These are phyloP conservation scores for Calidris pugnax DNA, from an alignment of 2,113 vertebrate species.

Conservation along the genomic window DNA sequence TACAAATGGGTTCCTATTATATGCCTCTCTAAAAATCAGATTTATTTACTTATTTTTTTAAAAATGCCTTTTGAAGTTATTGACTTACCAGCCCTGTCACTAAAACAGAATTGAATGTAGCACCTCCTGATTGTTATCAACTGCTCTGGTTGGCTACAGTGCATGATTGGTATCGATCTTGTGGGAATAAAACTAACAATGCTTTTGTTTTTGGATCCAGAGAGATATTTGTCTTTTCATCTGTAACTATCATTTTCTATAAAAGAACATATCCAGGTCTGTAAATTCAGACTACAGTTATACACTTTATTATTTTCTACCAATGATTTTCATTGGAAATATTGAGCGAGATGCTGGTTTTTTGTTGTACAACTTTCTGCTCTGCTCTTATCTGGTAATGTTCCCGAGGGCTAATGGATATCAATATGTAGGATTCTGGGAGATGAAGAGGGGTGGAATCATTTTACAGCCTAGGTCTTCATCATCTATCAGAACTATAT, in stretches of 20 bases:
- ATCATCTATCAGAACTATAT: not conserved
- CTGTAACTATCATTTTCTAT: slow-evolving; percentile 40
- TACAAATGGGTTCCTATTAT: slow-evolving; percentile 19
- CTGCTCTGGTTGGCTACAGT: slow-evolving; percentile 43
- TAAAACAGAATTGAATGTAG: slow-evolving; percentile 61
- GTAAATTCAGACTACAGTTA: not conserved
- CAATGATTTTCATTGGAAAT: not conserved
- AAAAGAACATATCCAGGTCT: slow-evolving; percentile 20
- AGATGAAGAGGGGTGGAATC: not conserved
- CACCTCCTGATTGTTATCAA: slow-evolving; percentile 53
- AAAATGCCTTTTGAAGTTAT: slow-evolving; percentile 21
- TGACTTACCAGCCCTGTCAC: slow-evolving; percentile 46
- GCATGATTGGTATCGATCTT: slow-evolving; percentile 69
- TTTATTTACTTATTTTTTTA: not conserved
- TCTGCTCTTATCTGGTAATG: not conserved
- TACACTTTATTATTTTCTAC: not conserved
- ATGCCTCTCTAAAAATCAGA: slow-evolving; percentile 7
- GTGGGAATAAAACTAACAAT: slow-evolving; percentile 55
- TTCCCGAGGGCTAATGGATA: not conserved
- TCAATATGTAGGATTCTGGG: not conserved
- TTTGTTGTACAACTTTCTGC: not conserved
- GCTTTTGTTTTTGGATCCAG: slow-evolving; percentile 40
- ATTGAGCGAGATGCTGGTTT: not conserved
- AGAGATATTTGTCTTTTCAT: slow-evolving; percentile 54
- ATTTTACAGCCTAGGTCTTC: not conserved